Evolutionary conservation across 2,888 invertebrate genomes (phyloP).

Genomic region (Limnephilus auricula): DNA sequence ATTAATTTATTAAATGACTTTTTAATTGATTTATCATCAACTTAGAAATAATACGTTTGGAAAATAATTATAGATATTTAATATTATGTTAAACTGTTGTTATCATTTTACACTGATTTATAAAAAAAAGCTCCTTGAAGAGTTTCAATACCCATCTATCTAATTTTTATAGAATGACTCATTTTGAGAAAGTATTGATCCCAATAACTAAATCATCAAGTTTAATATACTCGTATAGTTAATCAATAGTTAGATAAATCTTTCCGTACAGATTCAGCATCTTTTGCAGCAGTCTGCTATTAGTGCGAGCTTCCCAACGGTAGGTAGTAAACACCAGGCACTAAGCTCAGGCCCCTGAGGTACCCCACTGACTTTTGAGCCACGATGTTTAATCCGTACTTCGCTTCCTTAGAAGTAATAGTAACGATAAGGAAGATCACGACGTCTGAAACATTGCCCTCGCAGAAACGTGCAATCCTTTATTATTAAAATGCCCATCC

Average conservation of each 20-base stretch:
- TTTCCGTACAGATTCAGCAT: slow-evolving; percentile 33
- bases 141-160: no score
- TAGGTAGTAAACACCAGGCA: not conserved
- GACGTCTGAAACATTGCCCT: slow-evolving; percentile 30
- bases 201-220: not conserved
- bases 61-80: no score
- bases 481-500: slow-evolving; percentile 43
- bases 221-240: not conserved
- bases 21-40: no score
- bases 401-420: slow-evolving; percentile 38
- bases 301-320: not conserved
- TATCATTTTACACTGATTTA: no score
- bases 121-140: no score
- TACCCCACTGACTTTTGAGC: not conserved
- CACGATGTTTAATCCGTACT: slow-evolving; percentile 28
- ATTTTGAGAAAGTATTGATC: not conserved
- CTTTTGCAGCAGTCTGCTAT: slow-evolving; percentile 4
- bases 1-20: not conserved
- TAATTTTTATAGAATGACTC: no score
- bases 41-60: not conserved
- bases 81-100: no score
- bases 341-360: not conserved
- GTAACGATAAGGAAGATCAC: slow-evolving; percentile 52
- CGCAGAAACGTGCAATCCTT: slow-evolving; percentile 52
- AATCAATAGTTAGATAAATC: slow-evolving; percentile 34